These are phyloP conservation scores for Pachydiplax longipennis DNA, from an alignment of 2,888 invertebrate species.

Conservation along the genomic window DNA sequence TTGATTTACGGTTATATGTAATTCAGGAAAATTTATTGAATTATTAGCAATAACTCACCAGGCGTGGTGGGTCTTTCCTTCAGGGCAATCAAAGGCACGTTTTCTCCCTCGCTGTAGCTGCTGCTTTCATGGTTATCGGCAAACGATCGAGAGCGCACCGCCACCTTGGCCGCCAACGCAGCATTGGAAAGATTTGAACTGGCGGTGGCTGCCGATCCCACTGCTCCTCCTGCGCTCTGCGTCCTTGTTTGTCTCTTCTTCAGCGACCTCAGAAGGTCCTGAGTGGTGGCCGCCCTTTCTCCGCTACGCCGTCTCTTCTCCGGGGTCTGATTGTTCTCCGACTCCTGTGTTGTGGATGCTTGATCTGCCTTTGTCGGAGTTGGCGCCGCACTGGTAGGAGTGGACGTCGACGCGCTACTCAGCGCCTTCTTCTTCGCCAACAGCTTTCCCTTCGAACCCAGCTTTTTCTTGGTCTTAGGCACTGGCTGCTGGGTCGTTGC, in stretches of 20 bases:
- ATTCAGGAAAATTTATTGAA: too few species aligned
- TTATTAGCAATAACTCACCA: not conserved
- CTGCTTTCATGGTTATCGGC: slow-evolving; percentile 41
- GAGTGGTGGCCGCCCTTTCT: slow-evolving; percentile 46
- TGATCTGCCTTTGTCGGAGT: not conserved
- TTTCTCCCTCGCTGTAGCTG: slow-evolving; percentile 45
- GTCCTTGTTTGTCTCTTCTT: slow-evolving; percentile 44
- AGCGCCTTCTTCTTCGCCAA: slow-evolving; percentile 20
- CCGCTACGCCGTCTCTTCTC: not conserved
- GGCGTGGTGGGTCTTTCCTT: slow-evolving; percentile 40
- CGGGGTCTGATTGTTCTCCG: slow-evolving; percentile 51
- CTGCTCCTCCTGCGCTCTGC: not conserved
- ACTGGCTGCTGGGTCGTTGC: not conserved
- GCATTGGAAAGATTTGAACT: not conserved
- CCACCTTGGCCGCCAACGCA: not conserved
- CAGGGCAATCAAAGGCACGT: slow-evolving; percentile 46
- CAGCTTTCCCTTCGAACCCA: not conserved
- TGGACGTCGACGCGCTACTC: not conserved
- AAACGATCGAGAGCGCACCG: slow-evolving; percentile 23
- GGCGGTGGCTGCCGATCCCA: not conserved
- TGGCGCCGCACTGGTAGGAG: too few species aligned
- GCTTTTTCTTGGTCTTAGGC: not conserved
- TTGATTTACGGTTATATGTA: too few species aligned
- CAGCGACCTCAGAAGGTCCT: slow-evolving; percentile 32
- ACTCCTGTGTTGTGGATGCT: not conserved